Evolutionary conservation across 2,797 vertebrate species (phyloP), one percentile per base, ranked within the genome.

Genomic region (Sciurus carolinensis): DNA sequence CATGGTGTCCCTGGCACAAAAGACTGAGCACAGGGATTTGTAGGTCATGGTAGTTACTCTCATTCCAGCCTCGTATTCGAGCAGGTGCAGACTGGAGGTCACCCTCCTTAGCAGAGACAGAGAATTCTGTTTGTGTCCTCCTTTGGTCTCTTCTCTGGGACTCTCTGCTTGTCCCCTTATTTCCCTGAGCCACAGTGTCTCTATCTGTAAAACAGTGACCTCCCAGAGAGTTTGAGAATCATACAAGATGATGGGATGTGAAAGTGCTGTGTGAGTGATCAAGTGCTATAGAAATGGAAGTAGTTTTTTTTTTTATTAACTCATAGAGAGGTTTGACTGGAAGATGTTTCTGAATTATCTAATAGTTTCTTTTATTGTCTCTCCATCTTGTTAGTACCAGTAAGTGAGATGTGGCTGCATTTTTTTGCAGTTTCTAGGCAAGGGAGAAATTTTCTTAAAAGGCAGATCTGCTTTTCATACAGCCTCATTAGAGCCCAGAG

Each of bases 371-470:
- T 82, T 94, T 94, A 82, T 87, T 67, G 83, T 95, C n/a, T 87
- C 52, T 95, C 50, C 28, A 18, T 76, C 90, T 96, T 20, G 6
- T 96, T 86, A 88, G 91, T 59, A 81, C 47, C 66, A 33, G 50
- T 85, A 39, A 89, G 95, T 90, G 91, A 95, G 75, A 85, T 64
- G 71, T 92, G 84, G 76, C 75, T 92, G 73, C 17, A 52, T 91
- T 96, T 96, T 91, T 96, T 96, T 94, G 5, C 76, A 77, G 3
- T 95, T 94, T 95, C 86, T 88, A 75, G 91, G 79, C 84, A 86
- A 84, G 87, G 64, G 54, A 59, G 80, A 95, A 73, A 59, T 95
- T 96, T 88, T 88, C 75, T 94, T 94, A 89, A 91, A 93, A 92
- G 87, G 84, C 17, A 86, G n/a, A 26, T 96, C 36, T 96, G 64